Conservation (phyloP, 2,113 vertebrate genomes). For the Myotis davidii region DNA sequence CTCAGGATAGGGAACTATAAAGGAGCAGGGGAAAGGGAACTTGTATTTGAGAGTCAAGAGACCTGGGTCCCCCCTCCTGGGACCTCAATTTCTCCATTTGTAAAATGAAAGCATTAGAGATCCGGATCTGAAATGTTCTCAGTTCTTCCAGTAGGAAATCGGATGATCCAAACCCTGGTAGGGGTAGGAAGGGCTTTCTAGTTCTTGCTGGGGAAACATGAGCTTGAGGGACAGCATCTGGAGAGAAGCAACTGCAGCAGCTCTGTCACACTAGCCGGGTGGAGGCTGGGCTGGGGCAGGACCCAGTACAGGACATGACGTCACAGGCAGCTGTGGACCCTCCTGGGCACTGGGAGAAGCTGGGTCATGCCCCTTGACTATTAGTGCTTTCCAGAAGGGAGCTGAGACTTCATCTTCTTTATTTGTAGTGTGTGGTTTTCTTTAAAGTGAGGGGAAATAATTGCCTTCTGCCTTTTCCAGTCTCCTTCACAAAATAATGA, state of each 20-base stretch:
- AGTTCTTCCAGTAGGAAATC: background rate
- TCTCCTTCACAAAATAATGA: constrained; percentile 16
- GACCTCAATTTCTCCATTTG: background rate
- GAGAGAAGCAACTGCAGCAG: background rate
- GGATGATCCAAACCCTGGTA: background rate
- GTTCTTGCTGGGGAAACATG: background rate
- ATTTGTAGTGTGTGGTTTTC: background rate
- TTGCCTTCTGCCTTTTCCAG: constrained; percentile 19
- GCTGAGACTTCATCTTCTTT: background rate
- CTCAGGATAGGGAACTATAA: background rate
- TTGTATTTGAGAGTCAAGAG: background rate
- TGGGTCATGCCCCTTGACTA: background rate
- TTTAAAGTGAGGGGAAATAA: constrained; percentile 19
- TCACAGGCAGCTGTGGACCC: constrained; percentile 31
- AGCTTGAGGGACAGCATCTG: background rate
- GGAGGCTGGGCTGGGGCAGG: background rate
- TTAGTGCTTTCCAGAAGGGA: background rate
- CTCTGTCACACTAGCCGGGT: background rate
- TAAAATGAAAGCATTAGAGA: background rate
- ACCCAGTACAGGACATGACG: background rate
- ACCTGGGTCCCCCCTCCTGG: background rate
- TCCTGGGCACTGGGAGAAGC: background rate
- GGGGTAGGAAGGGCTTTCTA: background rate
- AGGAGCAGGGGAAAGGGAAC: background rate
- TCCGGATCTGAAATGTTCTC: background rate